Base-by-base conservation (phyloP, 2,113 vertebrate genomes). In the Platanista minor region DNA sequence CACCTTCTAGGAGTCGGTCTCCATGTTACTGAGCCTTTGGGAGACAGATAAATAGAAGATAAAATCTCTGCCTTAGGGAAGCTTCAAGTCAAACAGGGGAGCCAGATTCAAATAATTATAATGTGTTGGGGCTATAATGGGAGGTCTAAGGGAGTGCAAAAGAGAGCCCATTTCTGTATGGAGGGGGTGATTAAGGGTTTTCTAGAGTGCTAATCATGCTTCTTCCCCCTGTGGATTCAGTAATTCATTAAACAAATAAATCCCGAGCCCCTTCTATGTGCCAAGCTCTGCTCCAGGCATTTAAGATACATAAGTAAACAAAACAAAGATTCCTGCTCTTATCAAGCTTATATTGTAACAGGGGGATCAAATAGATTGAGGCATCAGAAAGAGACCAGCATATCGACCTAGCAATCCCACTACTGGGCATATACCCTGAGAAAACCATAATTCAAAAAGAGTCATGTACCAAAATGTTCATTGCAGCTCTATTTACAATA, bases 181-280 rank as follows among this genome's bases (percentile, higher is more conserved):
- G 15, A 94, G 69, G n/a, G 39, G 43, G 10, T 54, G 67, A 83
- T 18, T 15, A 69, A 90, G 84, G 36, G 39, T 69, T 87, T 85
- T 84, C 62, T 77, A 85, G 52, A 25, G 33, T 59, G 62, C 39
- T 94, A 67, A 62, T 93, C 57, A 74, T 82, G 13, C 20, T 39
- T 71, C 27, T 39, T 31, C n/a, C 74, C 23, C 23, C 10, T 9
- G 1, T 6, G 64, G 64, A 46, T 84, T 74, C 43, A 75, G n/a
- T 71, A 54, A 78, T 66, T 89, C 69, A 75, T 85, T 88, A 75
- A 96, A 39, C 74, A 90, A 83, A 84, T 86, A 87, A 90, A 25
- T 61, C 67, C 29, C 17, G 31, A 93, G n/a, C 8, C n/a, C 14
- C 52, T 43, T 23, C 39, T 72, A 2, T 13, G 41, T 43, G 33